Base-by-base conservation (phyloP, 1,140 invertebrate species). In the Drosophila kikkawai region DNA sequence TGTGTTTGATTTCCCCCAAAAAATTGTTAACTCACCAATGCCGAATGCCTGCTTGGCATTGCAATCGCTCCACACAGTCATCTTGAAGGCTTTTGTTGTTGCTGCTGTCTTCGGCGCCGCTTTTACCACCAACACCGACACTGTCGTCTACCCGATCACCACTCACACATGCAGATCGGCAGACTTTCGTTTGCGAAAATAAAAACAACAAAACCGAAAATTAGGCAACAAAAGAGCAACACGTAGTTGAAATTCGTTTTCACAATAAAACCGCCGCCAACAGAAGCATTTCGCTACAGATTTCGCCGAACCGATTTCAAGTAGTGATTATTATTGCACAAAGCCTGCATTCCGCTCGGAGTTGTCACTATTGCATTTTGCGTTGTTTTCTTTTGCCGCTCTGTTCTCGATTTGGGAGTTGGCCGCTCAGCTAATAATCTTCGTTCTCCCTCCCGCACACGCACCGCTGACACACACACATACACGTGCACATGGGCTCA, bases 21-120 rank as follows among this genome's bases (percentile, higher is more conserved):
- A 36, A 64, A 34, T n/a, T 50, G 50, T 65, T 60, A 64, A 92
- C 91, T 91, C 53, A 92, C 91, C 91, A 92, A 92, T 92, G 83
- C 91, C 91, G 75, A 91, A 92, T 68, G 84, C 82, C 53, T 88
- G 91, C 77, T 91, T 92, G 76, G 75, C 82, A 80, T 85, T 92
- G 74, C 91, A 91, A 64, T 91, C 91, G 47, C 75, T 92, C 91
- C 91, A 92, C 73, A 82, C 91, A 74, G 79, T 91, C 61, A 79
- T 90, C 70, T 74, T 70, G 53, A 39, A 41, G 70, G 75, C 58
- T 85, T 60, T 68, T 63, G 32, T 70, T 79, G 26, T 64, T 84
- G 70, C 60, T 73, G 48, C 39, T 56, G 48, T 47, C 69, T 58
- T 80, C 19, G 22, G 57, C 81, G 76, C 79, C 64, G 76, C 78